Evolutionary conservation across 2,797 vertebrate genomes (phyloP).

Genomic region (Pipistrellus nathusii): DNA sequence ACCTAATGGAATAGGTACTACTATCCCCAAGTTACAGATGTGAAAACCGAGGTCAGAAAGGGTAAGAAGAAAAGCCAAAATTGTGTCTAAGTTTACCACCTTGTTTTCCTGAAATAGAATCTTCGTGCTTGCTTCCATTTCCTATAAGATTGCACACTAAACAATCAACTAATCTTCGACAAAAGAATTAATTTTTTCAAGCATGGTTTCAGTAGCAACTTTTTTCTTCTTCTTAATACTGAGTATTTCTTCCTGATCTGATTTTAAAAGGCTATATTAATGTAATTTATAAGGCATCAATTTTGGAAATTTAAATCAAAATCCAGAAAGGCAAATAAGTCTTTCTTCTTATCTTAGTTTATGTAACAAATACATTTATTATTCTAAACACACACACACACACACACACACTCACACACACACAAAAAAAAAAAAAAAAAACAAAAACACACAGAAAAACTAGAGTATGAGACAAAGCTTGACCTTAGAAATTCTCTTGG

Average conservation of each 20-base stretch:
- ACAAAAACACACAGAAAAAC: background rate
- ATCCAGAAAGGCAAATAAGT: background rate
- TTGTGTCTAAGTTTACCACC: background rate
- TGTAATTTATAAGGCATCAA: background rate
- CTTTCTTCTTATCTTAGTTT: background rate
- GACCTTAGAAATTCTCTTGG: background rate
- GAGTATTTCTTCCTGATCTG: background rate
- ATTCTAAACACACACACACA: background rate
- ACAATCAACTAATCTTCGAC: background rate
- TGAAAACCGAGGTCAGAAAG: background rate
- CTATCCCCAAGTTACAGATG: background rate
- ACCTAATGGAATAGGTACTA: background rate
- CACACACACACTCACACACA: too few species aligned
- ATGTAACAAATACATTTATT: background rate
- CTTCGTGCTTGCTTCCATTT: background rate
- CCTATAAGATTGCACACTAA: background rate
- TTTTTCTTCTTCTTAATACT: background rate
- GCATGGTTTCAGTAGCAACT: background rate
- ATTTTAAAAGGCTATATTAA: background rate
- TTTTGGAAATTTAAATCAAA: constrained; percentile 49
- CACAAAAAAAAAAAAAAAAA: too few species aligned
- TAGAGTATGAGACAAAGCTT: background rate
- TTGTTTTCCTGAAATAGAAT: background rate
- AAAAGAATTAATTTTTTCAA: background rate
- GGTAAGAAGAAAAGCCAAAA: background rate